These are phyloP conservation scores for Grammomys surdaster DNA, from an alignment of 2,113 vertebrate genomes.

Conservation along the genomic window DNA sequence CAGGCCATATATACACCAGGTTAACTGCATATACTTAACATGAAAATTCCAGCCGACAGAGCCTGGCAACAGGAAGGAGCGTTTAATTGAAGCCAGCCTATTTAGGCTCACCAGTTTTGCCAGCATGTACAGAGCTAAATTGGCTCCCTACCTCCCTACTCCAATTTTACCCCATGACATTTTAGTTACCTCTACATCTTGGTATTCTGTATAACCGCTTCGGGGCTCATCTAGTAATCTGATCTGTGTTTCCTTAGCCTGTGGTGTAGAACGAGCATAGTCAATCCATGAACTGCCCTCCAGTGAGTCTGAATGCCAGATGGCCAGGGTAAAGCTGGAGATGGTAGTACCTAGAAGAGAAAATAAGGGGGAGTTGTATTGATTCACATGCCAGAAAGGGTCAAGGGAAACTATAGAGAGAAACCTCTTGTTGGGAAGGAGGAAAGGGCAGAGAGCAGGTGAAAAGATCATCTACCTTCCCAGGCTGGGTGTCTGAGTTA, in stretches of 20 bases:
- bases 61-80: background rate
- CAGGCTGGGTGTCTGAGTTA: background rate
- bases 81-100: slow-evolving; percentile 26
- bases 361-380: rapidly evolving
- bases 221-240: background rate
- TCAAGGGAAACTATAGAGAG: background rate
- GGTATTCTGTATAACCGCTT: background rate
- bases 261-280: background rate
- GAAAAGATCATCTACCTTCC: background rate
- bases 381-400: background rate
- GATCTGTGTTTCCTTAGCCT: background rate
- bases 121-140: slow-evolving; percentile 30
- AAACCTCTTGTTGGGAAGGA: background rate
- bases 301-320: background rate
- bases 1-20: background rate
- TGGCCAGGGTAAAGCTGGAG: background rate
- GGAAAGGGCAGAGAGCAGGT: background rate
- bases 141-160: background rate
- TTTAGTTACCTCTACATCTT: background rate
- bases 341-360: background rate
- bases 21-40: slow-evolving; percentile 7
- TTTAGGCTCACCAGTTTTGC: slow-evolving; percentile 36
- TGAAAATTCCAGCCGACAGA: background rate
- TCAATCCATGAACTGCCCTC: background rate
- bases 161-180: slow-evolving; percentile 18